A percentile compares a stretch with the other conserved stretches of the same genome.
These are phyloP conservation scores for Rhipidura dahli DNA, from an alignment of 2,113 vertebrate genomes.

Conservation along the genomic window DNA sequence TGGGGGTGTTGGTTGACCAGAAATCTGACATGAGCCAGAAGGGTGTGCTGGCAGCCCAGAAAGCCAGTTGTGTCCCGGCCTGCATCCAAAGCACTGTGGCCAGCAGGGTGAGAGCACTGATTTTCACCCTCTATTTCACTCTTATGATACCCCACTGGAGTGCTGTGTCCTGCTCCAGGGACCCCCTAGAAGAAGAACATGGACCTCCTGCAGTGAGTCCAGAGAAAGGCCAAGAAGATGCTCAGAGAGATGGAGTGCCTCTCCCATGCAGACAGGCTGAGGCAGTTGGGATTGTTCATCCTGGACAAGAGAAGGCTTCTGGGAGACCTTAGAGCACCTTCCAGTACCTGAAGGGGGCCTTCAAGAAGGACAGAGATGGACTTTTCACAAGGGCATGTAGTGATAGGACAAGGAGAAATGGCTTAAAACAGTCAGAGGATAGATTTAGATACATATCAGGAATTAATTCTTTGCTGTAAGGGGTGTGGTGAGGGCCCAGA, in stretches of 20 bases:
- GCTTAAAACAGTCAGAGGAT: background rate
- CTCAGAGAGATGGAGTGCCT: background rate
- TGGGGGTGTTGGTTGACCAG: background rate
- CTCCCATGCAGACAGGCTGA: background rate
- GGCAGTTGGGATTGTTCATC: background rate
- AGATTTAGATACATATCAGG: background rate
- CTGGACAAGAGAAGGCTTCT: background rate
- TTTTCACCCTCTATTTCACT: background rate
- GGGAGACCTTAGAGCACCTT: background rate
- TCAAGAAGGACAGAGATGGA: background rate
- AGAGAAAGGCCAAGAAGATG: background rate
- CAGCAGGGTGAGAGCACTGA: background rate
- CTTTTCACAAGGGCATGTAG: background rate
- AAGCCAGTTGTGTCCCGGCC: fast-evolving
- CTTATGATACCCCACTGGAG: background rate
- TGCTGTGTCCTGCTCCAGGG: background rate
- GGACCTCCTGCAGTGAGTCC: background rate
- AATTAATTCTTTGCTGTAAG: background rate
- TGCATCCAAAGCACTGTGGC: background rate
- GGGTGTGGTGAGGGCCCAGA: background rate
- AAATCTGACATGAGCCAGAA: background rate
- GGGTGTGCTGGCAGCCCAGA: background rate
- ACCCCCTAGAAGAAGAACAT: background rate
- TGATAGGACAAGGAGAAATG: background rate
- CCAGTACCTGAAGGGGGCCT: background rate